Conservation (phyloP, 2,797 vertebrate species). For the Malacoraja senta region DNA sequence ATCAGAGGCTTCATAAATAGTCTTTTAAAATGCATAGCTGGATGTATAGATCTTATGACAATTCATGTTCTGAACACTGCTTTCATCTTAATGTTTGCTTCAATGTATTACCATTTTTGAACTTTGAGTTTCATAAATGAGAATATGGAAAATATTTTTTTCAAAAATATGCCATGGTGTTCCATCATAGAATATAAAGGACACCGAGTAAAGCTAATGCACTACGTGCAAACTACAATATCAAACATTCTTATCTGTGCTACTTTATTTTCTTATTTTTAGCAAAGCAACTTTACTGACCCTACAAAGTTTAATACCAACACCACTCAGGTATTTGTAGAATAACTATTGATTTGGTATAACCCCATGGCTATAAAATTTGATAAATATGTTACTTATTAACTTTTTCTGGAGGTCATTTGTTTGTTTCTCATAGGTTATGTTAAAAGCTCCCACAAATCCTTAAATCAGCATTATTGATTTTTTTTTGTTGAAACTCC, state of each 20-base stretch:
- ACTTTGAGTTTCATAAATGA: not conserved
- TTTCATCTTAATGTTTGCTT: not conserved
- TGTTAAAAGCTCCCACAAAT: conserved; percentile 44
- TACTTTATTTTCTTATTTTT: conserved; percentile 31
- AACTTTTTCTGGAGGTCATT: conserved; percentile 60
- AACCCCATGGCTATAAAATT: conserved; percentile 62
- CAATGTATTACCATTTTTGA: not conserved
- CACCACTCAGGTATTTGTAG: conserved; percentile 64
- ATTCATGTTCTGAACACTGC: not conserved
- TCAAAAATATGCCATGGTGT: not conserved
- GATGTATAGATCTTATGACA: not conserved
- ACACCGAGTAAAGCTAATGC: not conserved
- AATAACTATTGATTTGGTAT: conserved; percentile 68
- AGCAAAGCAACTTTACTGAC: conserved; percentile 6
- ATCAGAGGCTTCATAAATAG: not conserved
- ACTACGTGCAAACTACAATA: not conserved
- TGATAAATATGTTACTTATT: conserved; percentile 70
- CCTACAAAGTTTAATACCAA: conserved; percentile 41
- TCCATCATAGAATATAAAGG: not conserved
- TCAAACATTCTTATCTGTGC: conserved; percentile 28
- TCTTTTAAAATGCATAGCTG: not conserved
- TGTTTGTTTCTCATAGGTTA: conserved; percentile 57
- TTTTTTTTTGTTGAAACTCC: conserved; percentile 47
- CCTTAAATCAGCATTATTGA: conserved; percentile 52
- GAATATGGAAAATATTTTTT: not conserved